Evolutionary conservation across 1,140 invertebrate species (phyloP), one percentile per base, ranked within the genome.

Genomic region (Wasmannia auropunctata): DNA sequence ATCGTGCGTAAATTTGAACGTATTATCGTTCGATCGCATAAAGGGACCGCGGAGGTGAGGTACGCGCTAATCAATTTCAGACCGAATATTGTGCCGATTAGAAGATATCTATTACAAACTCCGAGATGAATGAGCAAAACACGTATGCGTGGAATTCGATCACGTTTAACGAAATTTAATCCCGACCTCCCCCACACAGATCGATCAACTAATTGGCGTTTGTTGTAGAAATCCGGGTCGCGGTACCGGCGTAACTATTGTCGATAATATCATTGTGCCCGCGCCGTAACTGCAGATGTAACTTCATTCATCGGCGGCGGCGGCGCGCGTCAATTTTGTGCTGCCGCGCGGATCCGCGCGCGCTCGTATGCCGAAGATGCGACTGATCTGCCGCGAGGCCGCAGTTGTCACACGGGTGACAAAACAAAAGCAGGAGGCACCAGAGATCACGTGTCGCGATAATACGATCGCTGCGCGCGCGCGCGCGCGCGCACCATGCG

Each of bases 391-490:
- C 54, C 58, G 72, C 58, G 14, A 43, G 34, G 31, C 49, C 49
- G 43, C 34, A 43, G 46, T 87, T 56, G 70, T 87, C 58, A 67
- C 58, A 67, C 63, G 37, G 49, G 34, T 65, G 60, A 70, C n/a
- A n/a, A 74, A 87, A 87, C 65, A 86, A 86, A 80, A 80, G 49
- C 62, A n/a, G 34, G 28, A 16, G 67, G n/a, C n/a, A 14, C 7
- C 14, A n/a, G 69, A 87, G 86, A 87, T 87, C 60, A 62, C 62
- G 51, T 51, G 86, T 86, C 22, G 37, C 65, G 86, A 86, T 86
- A 87, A 81, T 49, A 19, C 49, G 37, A 86, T 81, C 76, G 62
- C 28, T 34, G 40, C 31, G 65, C 25, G 58, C 46, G 37, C 25
- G n/a, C n/a, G n/a, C n/a, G n/a, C n/a, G n/a, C n/a, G n/a, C n/a